Evolutionary conservation across 2,888 invertebrate species (phyloP).

Genomic region (Eristalis intricaria): DNA sequence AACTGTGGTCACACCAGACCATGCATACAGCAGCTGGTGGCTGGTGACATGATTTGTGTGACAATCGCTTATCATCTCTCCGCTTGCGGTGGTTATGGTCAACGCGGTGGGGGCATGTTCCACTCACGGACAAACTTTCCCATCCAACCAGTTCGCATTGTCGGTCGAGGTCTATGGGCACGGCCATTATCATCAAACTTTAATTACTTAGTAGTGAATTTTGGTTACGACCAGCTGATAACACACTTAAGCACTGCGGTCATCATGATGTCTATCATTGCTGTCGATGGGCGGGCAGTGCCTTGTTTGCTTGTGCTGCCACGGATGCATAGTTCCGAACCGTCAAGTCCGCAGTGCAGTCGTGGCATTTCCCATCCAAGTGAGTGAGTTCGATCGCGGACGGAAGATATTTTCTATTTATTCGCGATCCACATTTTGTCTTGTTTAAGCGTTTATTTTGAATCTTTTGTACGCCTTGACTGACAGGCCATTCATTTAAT

Average conservation of each 20-base stretch:
- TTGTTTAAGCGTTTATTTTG: not conserved
- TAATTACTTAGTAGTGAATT: constrained; percentile 30
- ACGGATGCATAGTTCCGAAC: not conserved
- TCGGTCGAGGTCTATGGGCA: not conserved
- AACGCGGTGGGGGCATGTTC: not conserved
- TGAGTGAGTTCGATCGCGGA: constrained; percentile 3
- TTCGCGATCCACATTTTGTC: not conserved
- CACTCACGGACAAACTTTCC: not conserved
- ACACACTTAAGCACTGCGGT: constrained; percentile 17
- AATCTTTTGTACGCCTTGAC: constrained; percentile 11
- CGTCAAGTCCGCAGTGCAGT: not conserved
- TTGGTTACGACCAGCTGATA: constrained; percentile 15
- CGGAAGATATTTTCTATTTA: not conserved
- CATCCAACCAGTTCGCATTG: not conserved
- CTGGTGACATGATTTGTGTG: not conserved
- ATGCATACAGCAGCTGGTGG: not conserved
- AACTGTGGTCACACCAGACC: not conserved
- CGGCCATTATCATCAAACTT: not conserved
- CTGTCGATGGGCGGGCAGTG: constrained; percentile 9
- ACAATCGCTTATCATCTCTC: not conserved
- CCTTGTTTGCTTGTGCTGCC: not conserved
- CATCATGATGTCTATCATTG: not conserved
- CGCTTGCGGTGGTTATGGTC: not conserved
- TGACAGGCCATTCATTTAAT: constrained; percentile 27
- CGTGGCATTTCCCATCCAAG: not conserved